These are phyloP conservation scores for Macrosiphum euphorbiae DNA, from an alignment of 2,888 invertebrate genomes.

Conservation along the genomic window DNA sequence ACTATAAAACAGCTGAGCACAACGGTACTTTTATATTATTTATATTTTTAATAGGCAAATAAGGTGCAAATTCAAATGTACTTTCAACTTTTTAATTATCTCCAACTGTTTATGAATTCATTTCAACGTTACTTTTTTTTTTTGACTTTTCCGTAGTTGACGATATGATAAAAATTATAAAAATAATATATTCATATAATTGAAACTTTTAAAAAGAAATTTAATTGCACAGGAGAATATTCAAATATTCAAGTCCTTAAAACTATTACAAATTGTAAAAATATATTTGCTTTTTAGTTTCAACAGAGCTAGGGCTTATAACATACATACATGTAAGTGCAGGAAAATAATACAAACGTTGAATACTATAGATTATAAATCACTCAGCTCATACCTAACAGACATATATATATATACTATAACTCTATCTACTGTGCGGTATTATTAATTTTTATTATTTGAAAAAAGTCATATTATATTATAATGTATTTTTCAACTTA, in stretches of 20 bases:
- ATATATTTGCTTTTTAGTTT: neutral
- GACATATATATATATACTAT: neutral
- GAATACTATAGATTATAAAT: neutral
- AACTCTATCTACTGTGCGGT: neutral
- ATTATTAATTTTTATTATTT: neutral
- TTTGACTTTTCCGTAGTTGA: neutral
- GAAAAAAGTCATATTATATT: neutral
- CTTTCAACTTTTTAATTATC: constrained; percentile 36
- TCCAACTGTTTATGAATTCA: neutral
- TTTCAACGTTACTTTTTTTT: neutral
- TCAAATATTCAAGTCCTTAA: neutral
- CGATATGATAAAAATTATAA: neutral
- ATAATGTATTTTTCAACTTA: neutral
- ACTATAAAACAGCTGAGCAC: neutral
- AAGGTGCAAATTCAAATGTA: constrained; percentile 19
- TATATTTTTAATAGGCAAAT: neutral
- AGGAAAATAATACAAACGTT: neutral
- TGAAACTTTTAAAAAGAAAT: neutral
- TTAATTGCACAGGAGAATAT: neutral
- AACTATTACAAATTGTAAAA: neutral
- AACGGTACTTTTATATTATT: neutral
- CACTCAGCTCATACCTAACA: neutral
- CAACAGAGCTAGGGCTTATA: neutral
- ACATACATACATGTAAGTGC: neutral
- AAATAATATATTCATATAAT: neutral